These are phyloP conservation scores for Oryzias melastigma DNA, from an alignment of 2,113 vertebrate species.

Conservation along the genomic window DNA sequence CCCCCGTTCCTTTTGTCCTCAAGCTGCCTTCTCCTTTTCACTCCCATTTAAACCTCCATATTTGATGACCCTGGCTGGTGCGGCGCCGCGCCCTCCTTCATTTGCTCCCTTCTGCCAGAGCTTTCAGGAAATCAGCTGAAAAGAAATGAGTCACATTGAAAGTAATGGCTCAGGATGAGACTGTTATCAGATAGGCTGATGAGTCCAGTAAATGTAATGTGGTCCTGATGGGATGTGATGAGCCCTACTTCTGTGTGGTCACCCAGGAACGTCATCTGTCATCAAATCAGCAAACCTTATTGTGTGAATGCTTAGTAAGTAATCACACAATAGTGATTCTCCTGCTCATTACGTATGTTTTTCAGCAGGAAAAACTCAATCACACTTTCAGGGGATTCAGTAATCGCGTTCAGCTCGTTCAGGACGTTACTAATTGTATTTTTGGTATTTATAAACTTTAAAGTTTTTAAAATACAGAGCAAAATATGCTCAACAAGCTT, in stretches of 20 bases:
- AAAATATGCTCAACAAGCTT: too few relatives aligned
- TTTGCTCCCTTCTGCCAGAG: conserved; percentile 3
- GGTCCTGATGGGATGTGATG: conserved; percentile 11
- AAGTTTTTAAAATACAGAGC: too few relatives aligned
- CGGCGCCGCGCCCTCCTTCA: conserved; percentile 9
- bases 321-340: too few relatives aligned
- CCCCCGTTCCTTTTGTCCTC: conserved; percentile 14
- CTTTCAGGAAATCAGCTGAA: conserved; percentile 15
- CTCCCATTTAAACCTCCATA: not conserved
- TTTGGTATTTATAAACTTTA: too few relatives aligned
- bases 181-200: conserved; percentile 11
- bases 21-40: not conserved
- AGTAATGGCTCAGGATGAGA: conserved; percentile 14
- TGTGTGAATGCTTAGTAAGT: too few relatives aligned
- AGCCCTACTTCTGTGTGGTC: conserved; percentile 8
- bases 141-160: conserved; percentile 23
- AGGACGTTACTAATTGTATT: too few relatives aligned
- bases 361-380: too few relatives aligned
- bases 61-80: not conserved
- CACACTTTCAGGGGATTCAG: too few relatives aligned
- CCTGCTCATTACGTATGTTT: too few relatives aligned
- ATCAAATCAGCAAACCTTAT: too few relatives aligned
- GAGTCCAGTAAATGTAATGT: conserved; percentile 8
- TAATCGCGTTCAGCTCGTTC: too few relatives aligned
- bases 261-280: not conserved